Conservation (phyloP, 2,797 vertebrate genomes). For the Coilia nasus region DNA sequence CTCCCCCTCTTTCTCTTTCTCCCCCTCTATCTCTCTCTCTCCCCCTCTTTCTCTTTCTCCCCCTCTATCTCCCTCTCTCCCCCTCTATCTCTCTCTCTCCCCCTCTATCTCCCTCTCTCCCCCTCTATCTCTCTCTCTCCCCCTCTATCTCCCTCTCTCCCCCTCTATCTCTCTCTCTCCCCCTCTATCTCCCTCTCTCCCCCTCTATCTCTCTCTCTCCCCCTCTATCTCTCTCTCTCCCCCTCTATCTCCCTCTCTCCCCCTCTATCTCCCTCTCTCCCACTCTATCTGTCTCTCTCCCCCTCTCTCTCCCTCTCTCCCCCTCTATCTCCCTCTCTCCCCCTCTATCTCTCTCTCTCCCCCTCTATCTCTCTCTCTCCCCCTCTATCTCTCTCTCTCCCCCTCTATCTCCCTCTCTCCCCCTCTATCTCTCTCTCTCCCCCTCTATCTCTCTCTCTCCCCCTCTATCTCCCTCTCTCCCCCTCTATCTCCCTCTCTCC, state of each 20-base stretch:
- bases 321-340: background rate
- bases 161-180: background rate
- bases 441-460: no score
- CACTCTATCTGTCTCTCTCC: background rate
- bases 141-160: slow-evolving; percentile 37
- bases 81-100: background rate
- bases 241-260: background rate
- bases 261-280: slow-evolving; percentile 37
- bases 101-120: slow-evolving; percentile 37
- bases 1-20: slow-evolving; percentile 35
- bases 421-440: slow-evolving; percentile 37
- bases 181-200: slow-evolving; percentile 37
- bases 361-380: background rate
- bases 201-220: background rate
- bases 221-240: slow-evolving; percentile 37
- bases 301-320: slow-evolving; percentile 37
- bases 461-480: no score
- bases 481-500: no score
- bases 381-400: slow-evolving; percentile 37
- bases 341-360: slow-evolving; percentile 37
- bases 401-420: background rate
- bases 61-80: background rate
- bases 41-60: no score
- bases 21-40: background rate
- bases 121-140: background rate